Conservation (phyloP, 2,113 vertebrate genomes). For the Chlorocebus sabaeus region DNA sequence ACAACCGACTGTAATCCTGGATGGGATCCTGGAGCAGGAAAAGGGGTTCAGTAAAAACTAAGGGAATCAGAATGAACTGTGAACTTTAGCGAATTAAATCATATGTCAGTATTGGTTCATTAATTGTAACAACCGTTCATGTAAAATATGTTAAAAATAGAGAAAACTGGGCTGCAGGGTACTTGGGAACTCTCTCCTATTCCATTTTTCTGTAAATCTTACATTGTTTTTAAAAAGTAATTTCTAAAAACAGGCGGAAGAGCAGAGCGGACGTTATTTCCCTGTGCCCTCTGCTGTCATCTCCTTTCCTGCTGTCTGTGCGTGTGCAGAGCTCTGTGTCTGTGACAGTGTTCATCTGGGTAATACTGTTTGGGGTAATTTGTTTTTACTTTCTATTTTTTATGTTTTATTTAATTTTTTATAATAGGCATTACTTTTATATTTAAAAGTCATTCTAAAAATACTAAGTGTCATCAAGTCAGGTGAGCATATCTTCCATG, state of each 20-base stretch:
- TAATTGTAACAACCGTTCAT: not conserved
- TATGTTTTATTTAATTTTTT: not conserved
- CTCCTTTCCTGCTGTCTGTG: not conserved
- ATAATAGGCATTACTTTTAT: not conserved
- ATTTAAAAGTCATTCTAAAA: conserved; percentile 22
- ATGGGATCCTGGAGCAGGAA: not conserved
- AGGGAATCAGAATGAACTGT: not conserved
- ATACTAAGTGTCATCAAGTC: not conserved
- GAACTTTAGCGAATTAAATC: not conserved
- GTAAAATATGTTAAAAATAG: not conserved
- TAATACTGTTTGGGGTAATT: not conserved
- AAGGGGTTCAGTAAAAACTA: not conserved
- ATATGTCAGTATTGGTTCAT: not conserved
- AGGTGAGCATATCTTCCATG: not conserved
- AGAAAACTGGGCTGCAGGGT: not conserved
- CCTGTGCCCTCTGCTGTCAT: not conserved
- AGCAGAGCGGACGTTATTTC: not conserved
- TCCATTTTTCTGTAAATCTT: not conserved
- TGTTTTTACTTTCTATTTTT: not conserved
- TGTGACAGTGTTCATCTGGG: not conserved
- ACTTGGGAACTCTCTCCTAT: not conserved
- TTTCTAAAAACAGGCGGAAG: not conserved
- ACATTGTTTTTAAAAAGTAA: not conserved
- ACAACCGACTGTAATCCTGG: not conserved
- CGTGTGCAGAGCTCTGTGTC: not conserved